Evolutionary conservation across 2,888 invertebrate genomes (phyloP).

Genomic region (Eudasyphora cyanicolor): DNA sequence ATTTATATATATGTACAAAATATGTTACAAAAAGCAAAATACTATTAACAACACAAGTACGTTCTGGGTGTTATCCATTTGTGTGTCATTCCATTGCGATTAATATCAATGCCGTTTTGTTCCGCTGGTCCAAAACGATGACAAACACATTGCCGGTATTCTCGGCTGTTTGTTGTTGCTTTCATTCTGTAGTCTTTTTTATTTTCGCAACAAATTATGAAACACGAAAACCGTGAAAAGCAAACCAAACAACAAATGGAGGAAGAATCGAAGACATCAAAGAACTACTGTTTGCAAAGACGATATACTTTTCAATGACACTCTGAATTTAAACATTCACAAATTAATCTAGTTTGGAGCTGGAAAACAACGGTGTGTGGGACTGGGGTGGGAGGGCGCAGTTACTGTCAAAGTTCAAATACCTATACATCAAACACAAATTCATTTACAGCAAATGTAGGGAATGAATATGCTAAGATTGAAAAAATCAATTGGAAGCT

Average conservation of each 20-base stretch:
- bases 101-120: slow-evolving; percentile 69
- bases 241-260: not conserved
- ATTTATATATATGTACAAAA: too few species aligned
- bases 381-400: not conserved
- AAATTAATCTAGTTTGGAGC: too few species aligned
- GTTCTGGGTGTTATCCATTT: not conserved
- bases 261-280: not conserved
- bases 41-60: not conserved
- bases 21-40: slow-evolving; percentile 27
- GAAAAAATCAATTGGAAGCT: slow-evolving; percentile 46
- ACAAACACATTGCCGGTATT: slow-evolving; percentile 64
- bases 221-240: not conserved
- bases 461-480: not conserved
- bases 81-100: slow-evolving; percentile 70
- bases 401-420: slow-evolving; percentile 23
- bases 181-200: slow-evolving; percentile 24
- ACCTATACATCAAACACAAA: not conserved
- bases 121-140: slow-evolving; percentile 39
- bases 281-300: not conserved
- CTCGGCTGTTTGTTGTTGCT: slow-evolving; percentile 1
- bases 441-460: slow-evolving; percentile 45
- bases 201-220: slow-evolving; percentile 34
- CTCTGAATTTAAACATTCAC: not conserved
- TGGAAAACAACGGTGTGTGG: not conserved
- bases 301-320: slow-evolving; percentile 34